Evolutionary conservation across 2,797 vertebrate genomes (phyloP), one percentile per base, ranked within the genome.

Genomic region (Morelia viridis): DNA sequence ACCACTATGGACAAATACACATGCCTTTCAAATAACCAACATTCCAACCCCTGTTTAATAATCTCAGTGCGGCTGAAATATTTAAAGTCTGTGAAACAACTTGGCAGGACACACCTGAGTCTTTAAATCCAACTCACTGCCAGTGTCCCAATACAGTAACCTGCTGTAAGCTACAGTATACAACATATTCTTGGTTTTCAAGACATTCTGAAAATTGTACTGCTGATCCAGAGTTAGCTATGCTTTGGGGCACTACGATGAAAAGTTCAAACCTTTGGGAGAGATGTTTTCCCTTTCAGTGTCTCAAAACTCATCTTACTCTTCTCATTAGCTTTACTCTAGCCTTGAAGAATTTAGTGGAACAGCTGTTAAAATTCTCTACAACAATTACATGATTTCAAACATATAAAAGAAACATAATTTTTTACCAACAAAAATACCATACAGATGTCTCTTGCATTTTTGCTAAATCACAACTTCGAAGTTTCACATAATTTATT

Each of bases 11-110:
- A 6, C 13, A 89, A 93, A n/a, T 58, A 92, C 94, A 94, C 94
- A 95, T 89, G 22, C 91, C 53, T 89, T 93, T 94, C 94, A 96
- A 94, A 91, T 64, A 96, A 97, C 93, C 93, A 94, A 5, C 65
- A 85, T 94, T 86, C 90, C 93, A 95, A 80, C 4, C 56, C 94
- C 8, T 60, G 56, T 95, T 93, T 57, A 62, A 94, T 93, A 94
- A 92, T 53, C 86, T 92, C 60, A 50, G 90, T 76, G 64, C 93
- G 31, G 90, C 88, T 93, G 89, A 86, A 94, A 92, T 87, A 84
- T 90, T 92, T 92, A 35, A 91, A 53, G 68, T 90, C 89, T 89
- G 58, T 85, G 28, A 94, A 95, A 95, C 93, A 53, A 68, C 10
- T 31, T 19, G 61, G 90, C 76, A 84, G 56, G 0, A 0, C 62